Evolutionary conservation across 2,797 vertebrate species (phyloP).

Genomic region (Lagodon rhomboides): DNA sequence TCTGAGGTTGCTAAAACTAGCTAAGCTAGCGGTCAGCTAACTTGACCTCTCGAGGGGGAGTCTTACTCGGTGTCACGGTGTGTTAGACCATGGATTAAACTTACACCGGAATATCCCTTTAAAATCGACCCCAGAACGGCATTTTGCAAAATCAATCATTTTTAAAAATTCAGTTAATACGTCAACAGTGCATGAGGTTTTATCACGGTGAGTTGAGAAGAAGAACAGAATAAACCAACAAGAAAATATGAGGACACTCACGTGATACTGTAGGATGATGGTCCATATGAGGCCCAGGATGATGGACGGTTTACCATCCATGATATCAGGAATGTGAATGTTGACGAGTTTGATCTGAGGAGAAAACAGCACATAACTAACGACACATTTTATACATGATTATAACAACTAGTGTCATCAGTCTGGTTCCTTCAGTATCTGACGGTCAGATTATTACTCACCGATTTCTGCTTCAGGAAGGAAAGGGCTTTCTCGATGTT

Average conservation of each 20-base stretch:
- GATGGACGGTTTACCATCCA: slow-evolving; percentile 96
- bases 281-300: slow-evolving; percentile 97
- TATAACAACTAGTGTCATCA: background rate
- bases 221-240: background rate
- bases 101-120: no score
- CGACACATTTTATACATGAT: no score
- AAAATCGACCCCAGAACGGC: no score
- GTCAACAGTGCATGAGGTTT: background rate
- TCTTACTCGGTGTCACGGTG: no score
- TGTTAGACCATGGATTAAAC: no score
- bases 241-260: slow-evolving; percentile 78
- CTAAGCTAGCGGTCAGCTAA: no score
- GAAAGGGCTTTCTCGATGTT: slow-evolving; percentile 93
- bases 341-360: slow-evolving; percentile 96
- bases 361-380: background rate
- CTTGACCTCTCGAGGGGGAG: no score
- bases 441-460: slow-evolving; percentile 78
- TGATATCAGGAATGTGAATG: slow-evolving; percentile 96
- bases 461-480: slow-evolving; percentile 92
- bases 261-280: slow-evolving; percentile 97
- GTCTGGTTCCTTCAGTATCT: no score
- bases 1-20: no score
- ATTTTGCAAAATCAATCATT: no score
- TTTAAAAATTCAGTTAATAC: no score
- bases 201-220: background rate